Evolutionary conservation across 1,140 invertebrate species (phyloP), one percentile per base, ranked within the genome.

Genomic region (Tenebrio molitor): DNA sequence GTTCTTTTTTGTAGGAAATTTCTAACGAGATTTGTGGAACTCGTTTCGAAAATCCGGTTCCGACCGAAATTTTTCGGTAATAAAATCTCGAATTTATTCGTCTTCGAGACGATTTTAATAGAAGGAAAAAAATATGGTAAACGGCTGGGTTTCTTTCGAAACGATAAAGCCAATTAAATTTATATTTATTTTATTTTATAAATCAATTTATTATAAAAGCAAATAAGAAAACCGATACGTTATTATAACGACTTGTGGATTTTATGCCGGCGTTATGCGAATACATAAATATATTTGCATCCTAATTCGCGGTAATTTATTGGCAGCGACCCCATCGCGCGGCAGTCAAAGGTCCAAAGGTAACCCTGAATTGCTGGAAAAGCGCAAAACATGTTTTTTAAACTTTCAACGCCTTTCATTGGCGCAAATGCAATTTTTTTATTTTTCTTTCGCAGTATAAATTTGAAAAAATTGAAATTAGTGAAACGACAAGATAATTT

Each of bases 241-340:
- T 58, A 29, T 25, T 19, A 58, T 25, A 25, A 14, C 50, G 50
- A 29, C 50, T 58, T 58, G 50, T 58, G 10, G 23, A 58, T 58
- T 58, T 58, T 58, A 58, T 58, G 15, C 23, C 21, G 12, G 50
- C 15, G 29, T 58, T 58, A 58, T 58, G 14, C 23, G 50, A 58
- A 58, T 58, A 58, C 25, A 58, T 58, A 58, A 58, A 58, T 58
- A 58, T 29, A 58, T 58, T 58, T 58, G 50, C 50, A 58, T 58
- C 50, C 23, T 58, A 58, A 58, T 58, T 58, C 29, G 10, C 23
- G 4, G 15, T 14, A 29, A 58, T 58, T 53, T 58, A 58, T 58
- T 58, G 29, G 12, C 29, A 58, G 29, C 29, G 50, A 12, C 1
- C 21, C 12, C 21, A 58, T 58, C 44, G 29, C 29, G 36, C 36